Conservation (phyloP, 2,888 invertebrate genomes). For the Acholoe squamosa region DNA sequence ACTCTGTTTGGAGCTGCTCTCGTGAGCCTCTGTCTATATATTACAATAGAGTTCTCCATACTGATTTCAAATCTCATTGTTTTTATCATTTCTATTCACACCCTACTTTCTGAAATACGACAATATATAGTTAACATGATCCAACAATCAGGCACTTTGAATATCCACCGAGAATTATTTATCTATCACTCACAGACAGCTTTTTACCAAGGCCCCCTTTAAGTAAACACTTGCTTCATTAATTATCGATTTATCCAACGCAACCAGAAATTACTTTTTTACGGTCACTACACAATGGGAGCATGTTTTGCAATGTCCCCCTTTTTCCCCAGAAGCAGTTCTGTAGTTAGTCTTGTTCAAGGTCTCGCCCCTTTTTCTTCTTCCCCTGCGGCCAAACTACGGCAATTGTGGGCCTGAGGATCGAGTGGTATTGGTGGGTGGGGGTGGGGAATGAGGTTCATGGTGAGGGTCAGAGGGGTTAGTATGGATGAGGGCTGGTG, state of each 20-base stretch:
- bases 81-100: too few species aligned
- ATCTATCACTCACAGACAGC: background rate
- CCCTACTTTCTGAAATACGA: too few species aligned
- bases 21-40: too few species aligned
- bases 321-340: background rate
- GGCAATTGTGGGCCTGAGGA: background rate
- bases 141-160: too few species aligned
- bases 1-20: too few species aligned
- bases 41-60: too few species aligned
- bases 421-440: background rate
- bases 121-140: too few species aligned
- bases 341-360: background rate
- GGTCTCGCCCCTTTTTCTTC: background rate
- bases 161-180: background rate
- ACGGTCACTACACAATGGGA: background rate
- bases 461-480: background rate
- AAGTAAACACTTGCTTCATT: constrained; percentile 19
- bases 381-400: background rate
- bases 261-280: constrained; percentile 3
- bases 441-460: background rate
- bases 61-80: too few species aligned
- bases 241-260: background rate
- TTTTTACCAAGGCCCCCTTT: background rate
- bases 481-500: background rate
- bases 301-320: background rate